phyloP scores from a whole-genome alignment of 2,888 invertebrate genomes.

The Cyrtodaria siliqua region DNA sequence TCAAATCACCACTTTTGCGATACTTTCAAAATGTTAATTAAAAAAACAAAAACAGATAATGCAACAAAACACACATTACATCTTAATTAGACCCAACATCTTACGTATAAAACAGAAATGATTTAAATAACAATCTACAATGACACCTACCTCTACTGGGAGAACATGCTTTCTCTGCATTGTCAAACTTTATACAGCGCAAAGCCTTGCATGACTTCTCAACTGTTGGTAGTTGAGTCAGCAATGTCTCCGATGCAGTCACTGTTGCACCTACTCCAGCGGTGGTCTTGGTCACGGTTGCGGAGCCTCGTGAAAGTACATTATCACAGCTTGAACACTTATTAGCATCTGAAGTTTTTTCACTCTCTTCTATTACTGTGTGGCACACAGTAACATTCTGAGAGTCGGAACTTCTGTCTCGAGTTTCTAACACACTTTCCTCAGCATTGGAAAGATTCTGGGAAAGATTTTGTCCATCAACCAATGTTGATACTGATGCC shows the following conservation, averaged over 20 bases:
- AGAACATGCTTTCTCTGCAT: too few relatives aligned
- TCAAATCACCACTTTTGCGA: too few relatives aligned
- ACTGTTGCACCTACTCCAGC: not conserved
- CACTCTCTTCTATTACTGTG: not conserved
- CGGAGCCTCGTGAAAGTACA: not conserved
- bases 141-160: too few relatives aligned
- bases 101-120: too few relatives aligned
- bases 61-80: too few relatives aligned
- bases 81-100: too few relatives aligned
- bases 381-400: not conserved
- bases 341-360: not conserved
- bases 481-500: constrained; percentile 53
- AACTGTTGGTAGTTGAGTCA: not conserved
- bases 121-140: too few relatives aligned
- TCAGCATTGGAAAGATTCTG: constrained; percentile 45
- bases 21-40: too few relatives aligned
- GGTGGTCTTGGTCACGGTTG: not conserved
- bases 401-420: not conserved
- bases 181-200: constrained; percentile 45
- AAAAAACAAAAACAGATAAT: too few relatives aligned
- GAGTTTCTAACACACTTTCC: constrained; percentile 6
- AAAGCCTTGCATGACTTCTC: constrained; percentile 26
- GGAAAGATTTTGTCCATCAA: constrained; percentile 54
- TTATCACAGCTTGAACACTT: not conserved
- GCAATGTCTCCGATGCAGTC: not conserved